Evolutionary conservation across 2,797 vertebrate species (phyloP), one percentile per base, ranked within the genome.

Genomic region (Microhierax caerulescens): DNA sequence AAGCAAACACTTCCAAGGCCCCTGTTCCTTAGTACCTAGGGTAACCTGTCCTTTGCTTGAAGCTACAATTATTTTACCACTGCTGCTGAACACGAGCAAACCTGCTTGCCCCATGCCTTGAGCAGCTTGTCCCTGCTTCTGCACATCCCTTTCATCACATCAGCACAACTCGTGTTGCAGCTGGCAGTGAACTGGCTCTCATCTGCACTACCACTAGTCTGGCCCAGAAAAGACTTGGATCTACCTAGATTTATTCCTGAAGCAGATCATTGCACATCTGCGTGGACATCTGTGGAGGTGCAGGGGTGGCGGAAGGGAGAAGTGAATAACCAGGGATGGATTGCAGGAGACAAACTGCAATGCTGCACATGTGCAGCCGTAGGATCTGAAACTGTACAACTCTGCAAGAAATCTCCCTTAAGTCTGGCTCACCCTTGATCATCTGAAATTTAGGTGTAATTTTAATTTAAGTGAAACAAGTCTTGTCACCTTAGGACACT

Each of bases 331-430:
- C 72, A 63, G 25, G 36, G 28, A 32, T 11, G 60, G 48, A 85
- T 47, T 9, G 3, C 39, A 51, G 60, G 32, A 81, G n/a, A 51
- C 5, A 37, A 39, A 59, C 41, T 68, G 60, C 13, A 68, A 78
- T 78, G 61, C 20, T n/a, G 23, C 0, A 2, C 3, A 1, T 8
- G 19, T 69, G 23, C 69, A 90, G 34, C 28, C 16, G 9, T 1
- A 57, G 59, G 45, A 57, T 12, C 17, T 32, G 68, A 83, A 73
- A 47, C 25, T 53, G 28, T 34, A 61, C 34, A 73, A 9, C 23
- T 69, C 32, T 45, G 25, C 28, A 61, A 50, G 73, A 50, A 86
- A 82, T 32, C 47, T 77, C 47, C 30, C 10, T 13, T 28, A 34
- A 25, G 10, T 57, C 37, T 77, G 51, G 64, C 28, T 47, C 37